Evolutionary conservation across 2,797 vertebrate species (phyloP).

Genomic region (Mormyrus hasselquistii): DNA sequence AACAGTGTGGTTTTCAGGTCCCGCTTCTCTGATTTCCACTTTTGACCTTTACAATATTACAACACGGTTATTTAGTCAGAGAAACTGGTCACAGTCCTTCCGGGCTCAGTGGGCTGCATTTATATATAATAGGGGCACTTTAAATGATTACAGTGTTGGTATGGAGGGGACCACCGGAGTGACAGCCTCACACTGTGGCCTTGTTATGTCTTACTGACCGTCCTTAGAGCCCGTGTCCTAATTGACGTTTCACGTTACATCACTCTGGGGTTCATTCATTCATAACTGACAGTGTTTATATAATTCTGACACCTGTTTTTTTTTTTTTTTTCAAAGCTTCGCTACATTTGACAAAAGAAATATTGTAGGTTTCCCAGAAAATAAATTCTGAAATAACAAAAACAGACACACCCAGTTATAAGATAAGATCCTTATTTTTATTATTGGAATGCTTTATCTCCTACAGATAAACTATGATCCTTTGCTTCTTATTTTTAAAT

Average conservation of each 20-base stretch:
- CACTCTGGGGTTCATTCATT: background rate
- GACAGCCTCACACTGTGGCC: background rate
- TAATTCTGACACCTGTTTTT: background rate
- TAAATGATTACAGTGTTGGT: background rate
- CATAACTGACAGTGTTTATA: background rate
- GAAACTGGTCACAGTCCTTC: background rate
- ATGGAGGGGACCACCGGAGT: background rate
- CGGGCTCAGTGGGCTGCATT: background rate
- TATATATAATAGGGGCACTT: background rate
- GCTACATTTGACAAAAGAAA: background rate
- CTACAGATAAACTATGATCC: background rate
- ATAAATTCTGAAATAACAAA: background rate
- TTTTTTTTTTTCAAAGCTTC: background rate
- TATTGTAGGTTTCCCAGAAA: background rate
- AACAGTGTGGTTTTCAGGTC: background rate
- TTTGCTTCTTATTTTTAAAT: background rate
- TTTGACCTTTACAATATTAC: background rate
- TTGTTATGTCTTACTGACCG: background rate
- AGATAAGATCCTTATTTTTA: background rate
- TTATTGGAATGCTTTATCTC: background rate
- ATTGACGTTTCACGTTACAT: background rate
- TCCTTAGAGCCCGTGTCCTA: background rate
- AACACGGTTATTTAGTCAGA: conserved; percentile 1
- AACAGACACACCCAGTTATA: background rate
- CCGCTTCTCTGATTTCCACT: background rate